Base-by-base conservation (phyloP, 2,888 invertebrate genomes). In the Nemurella pictetii region DNA sequence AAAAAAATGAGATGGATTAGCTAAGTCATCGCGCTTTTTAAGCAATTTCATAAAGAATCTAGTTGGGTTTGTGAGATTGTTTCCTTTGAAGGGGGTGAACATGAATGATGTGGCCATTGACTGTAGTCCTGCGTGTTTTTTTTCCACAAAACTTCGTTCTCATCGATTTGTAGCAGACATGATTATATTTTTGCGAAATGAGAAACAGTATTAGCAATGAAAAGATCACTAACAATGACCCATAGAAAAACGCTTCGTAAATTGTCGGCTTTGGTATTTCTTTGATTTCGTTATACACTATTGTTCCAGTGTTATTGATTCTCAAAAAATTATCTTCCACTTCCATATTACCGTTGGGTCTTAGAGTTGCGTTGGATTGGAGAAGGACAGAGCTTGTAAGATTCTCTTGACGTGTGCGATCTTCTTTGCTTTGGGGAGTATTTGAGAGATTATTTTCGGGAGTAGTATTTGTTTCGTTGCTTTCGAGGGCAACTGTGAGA, bases 121-220 rank as follows among this genome's bases (percentile, higher is more conserved):
- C 55, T 12, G 55, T 55, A 3, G 55, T 20, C 1, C 12, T 12
- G 20, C 55, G 55, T 1, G 55, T 55, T 2, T 20, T 55, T 55
- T 12, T 12, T 55, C 55, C 20, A 20, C 15, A 20, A 55, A 55
- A 7, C 55, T 55, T 55, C 20, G 9, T 55, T 20, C 55, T 55
- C 55, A 55, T 12, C 3, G 55, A 20, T 20, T 20, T 55, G 55
- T 55, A 55, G 55, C 75, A 75, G 9, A 26, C 9, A n/a, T 75
- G 75, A 25, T 75, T 75, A 75, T 75, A 75, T 27, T 75, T 75
- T 28, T 75, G 75, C 28, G 75, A 75, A 27, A 75, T 75, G n/a
- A 75, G 75, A 75, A 75, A 75, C 75, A 75, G 28, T 75, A 75
- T 28, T 5, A 75, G 12, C 26, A 28, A 26, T 26, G 27, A 75